phyloP scores from a whole-genome alignment of 92 coral and sea anemone genomes.

The Bergia sp. region DNA sequence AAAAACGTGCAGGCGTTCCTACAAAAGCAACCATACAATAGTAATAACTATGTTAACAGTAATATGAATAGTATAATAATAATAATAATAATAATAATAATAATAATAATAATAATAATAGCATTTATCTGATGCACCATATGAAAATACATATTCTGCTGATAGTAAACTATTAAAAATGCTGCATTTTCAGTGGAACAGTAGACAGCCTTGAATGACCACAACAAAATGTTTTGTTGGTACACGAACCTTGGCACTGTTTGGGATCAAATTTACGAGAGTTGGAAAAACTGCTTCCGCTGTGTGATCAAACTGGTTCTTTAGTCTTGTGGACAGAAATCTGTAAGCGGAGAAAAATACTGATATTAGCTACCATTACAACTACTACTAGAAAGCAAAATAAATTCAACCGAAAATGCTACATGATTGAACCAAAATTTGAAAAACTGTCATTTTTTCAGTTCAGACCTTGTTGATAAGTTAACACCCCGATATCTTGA shows the following conservation, averaged over 20 bases:
- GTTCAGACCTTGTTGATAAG: not conserved
- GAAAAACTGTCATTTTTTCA: too few relatives aligned
- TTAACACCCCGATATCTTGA: not conserved
- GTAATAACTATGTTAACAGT: too few relatives aligned
- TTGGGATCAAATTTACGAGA: conserved; percentile 83
- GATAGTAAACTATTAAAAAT: too few relatives aligned
- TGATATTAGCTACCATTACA: not conserved
- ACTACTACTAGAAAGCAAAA: not conserved
- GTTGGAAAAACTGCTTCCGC: conserved; percentile 93
- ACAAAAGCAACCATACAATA: too few relatives aligned
- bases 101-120: too few relatives aligned
- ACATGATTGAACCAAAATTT: not conserved
- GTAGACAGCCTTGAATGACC: not conserved
- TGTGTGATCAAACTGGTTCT: conserved; percentile 91
- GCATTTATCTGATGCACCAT: too few relatives aligned
- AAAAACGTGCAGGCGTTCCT: too few relatives aligned
- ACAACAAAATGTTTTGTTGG: not conserved
- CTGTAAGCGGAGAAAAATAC: conserved; percentile 52
- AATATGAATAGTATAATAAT: too few relatives aligned
- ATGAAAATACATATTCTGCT: too few relatives aligned
- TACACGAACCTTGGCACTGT: conserved; percentile 87
- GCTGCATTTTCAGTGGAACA: not conserved
- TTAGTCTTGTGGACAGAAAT: conserved; percentile 80
- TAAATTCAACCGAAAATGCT: too few relatives aligned
- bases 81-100: too few relatives aligned